Evolutionary conservation across 2,113 vertebrate species (phyloP).

Genomic region (Panthera leo): DNA sequence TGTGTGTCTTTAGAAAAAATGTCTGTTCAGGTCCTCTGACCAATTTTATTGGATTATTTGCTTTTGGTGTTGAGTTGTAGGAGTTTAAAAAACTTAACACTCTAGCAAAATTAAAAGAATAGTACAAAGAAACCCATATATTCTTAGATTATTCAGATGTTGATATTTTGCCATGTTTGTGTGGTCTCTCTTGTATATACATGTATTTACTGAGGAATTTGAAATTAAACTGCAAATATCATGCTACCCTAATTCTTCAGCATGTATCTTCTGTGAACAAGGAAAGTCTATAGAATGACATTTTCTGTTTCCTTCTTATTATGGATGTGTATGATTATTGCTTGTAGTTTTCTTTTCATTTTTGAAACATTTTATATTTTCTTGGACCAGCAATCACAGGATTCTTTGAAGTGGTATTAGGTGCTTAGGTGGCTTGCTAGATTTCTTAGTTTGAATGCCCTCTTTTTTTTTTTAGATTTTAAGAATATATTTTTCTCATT

Average conservation of each 20-base stretch:
- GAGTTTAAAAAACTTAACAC: slow-evolving; percentile 1
- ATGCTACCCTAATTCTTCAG: background rate
- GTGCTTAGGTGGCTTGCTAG: background rate
- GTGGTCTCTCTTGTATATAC: background rate
- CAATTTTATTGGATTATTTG: background rate
- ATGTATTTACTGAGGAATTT: background rate
- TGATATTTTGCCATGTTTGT: background rate
- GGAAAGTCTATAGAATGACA: background rate
- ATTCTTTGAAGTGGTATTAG: background rate
- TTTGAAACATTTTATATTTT: slow-evolving; percentile 31
- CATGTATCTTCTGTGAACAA: background rate
- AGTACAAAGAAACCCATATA: background rate
- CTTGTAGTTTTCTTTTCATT: background rate
- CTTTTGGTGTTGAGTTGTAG: background rate
- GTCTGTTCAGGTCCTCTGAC: background rate
- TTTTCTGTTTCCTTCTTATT: slow-evolving; percentile 34
- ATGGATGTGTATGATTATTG: background rate
- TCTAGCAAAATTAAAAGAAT: background rate
- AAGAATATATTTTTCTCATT: too few relatives aligned
- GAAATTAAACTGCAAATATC: background rate
- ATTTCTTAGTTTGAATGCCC: background rate
- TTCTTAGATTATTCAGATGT: background rate
- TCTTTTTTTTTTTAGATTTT: background rate
- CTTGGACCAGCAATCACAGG: background rate
- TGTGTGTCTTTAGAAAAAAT: background rate